Percentiles rank a stretch among this genome's conserved stretches.
phyloP scores from a whole-genome alignment of 2,797 vertebrate species.

The Spheniscus humboldti region DNA sequence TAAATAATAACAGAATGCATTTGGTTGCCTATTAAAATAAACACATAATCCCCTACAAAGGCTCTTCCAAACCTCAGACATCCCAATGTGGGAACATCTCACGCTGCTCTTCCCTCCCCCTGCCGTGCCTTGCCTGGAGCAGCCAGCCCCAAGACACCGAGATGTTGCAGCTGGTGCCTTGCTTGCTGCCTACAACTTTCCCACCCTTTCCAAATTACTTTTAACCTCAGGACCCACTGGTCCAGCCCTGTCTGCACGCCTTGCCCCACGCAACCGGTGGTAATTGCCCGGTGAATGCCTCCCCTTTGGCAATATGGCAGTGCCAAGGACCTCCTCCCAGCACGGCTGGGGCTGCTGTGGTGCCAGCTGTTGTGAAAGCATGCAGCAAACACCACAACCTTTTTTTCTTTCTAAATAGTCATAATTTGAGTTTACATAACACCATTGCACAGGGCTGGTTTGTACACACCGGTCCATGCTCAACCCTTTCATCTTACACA shows the following conservation, averaged over 20 bases:
- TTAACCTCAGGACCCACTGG: not conserved
- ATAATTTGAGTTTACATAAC: not conserved
- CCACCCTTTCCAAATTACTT: not conserved
- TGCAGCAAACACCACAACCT: accelerated
- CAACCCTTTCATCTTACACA: not conserved
- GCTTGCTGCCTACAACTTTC: not conserved
- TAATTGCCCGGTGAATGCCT: not conserved
- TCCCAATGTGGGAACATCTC: not conserved
- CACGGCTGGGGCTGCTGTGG: accelerated
- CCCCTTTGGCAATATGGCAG: not conserved
- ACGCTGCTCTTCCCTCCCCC: not conserved
- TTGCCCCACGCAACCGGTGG: not conserved
- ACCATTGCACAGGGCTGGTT: not conserved
- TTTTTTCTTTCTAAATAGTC: not conserved
- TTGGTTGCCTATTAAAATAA: not conserved
- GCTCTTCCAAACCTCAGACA: not conserved
- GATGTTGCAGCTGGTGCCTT: not conserved
- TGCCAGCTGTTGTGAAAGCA: not conserved
- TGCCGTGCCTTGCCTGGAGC: not conserved
- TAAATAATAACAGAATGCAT: conserved; percentile 42
- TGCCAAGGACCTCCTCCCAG: not conserved
- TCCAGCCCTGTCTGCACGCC: not conserved
- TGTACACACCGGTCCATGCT: not conserved
- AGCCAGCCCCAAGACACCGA: not conserved
- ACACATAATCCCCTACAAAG: not conserved